Evolutionary conservation across 1,140 invertebrate species (phyloP).

Genomic region (Dendroctonus ponderosae): DNA sequence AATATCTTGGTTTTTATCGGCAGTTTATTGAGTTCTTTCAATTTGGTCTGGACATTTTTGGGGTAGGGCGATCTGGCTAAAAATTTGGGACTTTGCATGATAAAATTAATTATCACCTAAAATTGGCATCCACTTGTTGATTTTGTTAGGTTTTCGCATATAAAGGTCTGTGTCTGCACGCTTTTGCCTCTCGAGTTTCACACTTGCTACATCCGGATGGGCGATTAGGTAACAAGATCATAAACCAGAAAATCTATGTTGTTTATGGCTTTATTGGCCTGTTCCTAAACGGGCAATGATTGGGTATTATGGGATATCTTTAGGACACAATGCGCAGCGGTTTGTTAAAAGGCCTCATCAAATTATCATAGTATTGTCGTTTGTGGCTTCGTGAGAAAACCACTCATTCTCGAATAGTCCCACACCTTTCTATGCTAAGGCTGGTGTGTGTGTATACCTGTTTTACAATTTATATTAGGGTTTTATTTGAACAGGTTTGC

Average conservation of each 20-base stretch:
- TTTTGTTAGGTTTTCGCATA: too few species aligned
- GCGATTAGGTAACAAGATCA: neutral
- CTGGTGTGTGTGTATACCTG: slow-evolving; percentile 31
- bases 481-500: slow-evolving; percentile 32
- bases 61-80: too few species aligned
- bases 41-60: too few species aligned
- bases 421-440: slow-evolving; percentile 29
- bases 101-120: neutral
- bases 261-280: slow-evolving; percentile 26
- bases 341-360: slow-evolving; percentile 27
- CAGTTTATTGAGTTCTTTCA: too few species aligned
- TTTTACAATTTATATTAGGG: slow-evolving; percentile 34
- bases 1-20: too few species aligned
- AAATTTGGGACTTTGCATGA: too few species aligned
- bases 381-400: slow-evolving; percentile 31
- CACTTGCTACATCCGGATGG: too few species aligned
- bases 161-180: too few species aligned
- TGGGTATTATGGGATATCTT: slow-evolving; percentile 24
- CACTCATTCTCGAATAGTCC: slow-evolving; percentile 31
- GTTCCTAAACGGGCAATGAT: slow-evolving; percentile 18
- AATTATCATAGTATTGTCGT: slow-evolving; percentile 33
- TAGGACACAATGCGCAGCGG: slow-evolving; percentile 15
- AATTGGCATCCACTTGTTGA: too few species aligned
- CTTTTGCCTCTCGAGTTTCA: slow-evolving; percentile 1
- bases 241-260: neutral